Percentiles rank a stretch among this genome's conserved stretches.
phyloP scores from a whole-genome alignment of 2,888 invertebrate genomes.

The Pogonocherus hispidulus region DNA sequence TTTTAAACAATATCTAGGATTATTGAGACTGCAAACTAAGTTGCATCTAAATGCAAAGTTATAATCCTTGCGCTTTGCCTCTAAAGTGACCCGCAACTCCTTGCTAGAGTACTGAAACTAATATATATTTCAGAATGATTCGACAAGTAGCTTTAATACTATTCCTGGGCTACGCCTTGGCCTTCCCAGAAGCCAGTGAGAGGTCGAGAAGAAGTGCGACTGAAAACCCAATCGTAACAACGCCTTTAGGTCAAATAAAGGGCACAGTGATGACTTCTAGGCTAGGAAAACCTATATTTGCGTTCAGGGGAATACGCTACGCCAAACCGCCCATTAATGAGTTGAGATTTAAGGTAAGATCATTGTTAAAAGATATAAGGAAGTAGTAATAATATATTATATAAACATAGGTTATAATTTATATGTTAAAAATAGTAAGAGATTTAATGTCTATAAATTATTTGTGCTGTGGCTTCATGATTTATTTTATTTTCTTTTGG shows the following conservation, averaged over 20 bases:
- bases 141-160: slow-evolving; percentile 22
- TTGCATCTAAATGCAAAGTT: no score
- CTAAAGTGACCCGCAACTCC: no score
- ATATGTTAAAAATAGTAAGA: no score
- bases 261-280: slow-evolving; percentile 57
- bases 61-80: no score
- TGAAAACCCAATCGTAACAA: slow-evolving; percentile 45
- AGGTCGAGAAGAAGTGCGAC: slow-evolving; percentile 36
- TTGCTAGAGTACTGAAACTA: no score
- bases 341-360: slow-evolving; percentile 64
- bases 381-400: no score
- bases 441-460: no score
- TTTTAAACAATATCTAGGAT: no score
- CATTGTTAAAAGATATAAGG: neutral
- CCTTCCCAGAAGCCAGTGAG: slow-evolving; percentile 44
- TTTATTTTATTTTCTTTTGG: no score
- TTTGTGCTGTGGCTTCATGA: no score
- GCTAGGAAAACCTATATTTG: slow-evolving; percentile 56
- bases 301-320: slow-evolving; percentile 60
- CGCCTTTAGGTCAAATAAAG: slow-evolving; percentile 56
- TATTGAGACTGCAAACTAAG: no score
- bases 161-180: slow-evolving; percentile 33
- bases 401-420: no score
- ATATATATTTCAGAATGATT: slow-evolving; percentile 33
- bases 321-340: slow-evolving; percentile 62